Base-by-base conservation (phyloP, 2,113 vertebrate species). In the Eleginops maclovinus region DNA sequence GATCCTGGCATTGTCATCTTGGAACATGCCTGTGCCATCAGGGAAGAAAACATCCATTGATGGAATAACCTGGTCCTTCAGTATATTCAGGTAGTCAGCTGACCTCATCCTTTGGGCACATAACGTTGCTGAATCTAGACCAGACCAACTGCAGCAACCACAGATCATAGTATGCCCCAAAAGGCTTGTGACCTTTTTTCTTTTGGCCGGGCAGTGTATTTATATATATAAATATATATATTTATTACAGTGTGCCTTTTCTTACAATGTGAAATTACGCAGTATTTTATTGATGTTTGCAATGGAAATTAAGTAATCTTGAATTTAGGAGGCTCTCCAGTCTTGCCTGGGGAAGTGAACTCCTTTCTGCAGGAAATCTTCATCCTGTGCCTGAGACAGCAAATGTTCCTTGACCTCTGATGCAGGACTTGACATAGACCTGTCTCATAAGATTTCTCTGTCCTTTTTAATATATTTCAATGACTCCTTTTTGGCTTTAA, bases 381-480 rank as follows among this genome's bases (percentile, higher is more conserved):
- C 16, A 19, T 56, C 21, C 56, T 53, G 26, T n/a, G 9, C 47
- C 50, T 51, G 15, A 12, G 4, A 10, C 24, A 24, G 9, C 62
- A 41, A 75, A 28, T 69, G 44, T n/a, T 31, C 0, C 28, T 17
- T 36, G 49, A 61, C 31, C 51, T 68, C 26, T 21, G 31, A 41
- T 21, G 43, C 46, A 58, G 21, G 22, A 47, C n/a, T 9, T 36
- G 14, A 22, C 24, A 2, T 41, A 21, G 16, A 46, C 36, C 44
- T 13, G 43, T 65, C 31, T 41, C 58, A 21, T 53, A 56, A 63
- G 40, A 44, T 81, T 50, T 56, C 49, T 68, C 17, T 59, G 17
- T 36, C 24, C 47, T 1, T 1, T 47, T 71, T 71, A 67, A 80
- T 67, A 41, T 51, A 24, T 62, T 50, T 50, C 44, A 65, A 0